Percentiles rank a stretch among this genome's conserved stretches.
Conservation (phyloP, 2,113 vertebrate genomes). For the Scortum barcoo region DNA sequence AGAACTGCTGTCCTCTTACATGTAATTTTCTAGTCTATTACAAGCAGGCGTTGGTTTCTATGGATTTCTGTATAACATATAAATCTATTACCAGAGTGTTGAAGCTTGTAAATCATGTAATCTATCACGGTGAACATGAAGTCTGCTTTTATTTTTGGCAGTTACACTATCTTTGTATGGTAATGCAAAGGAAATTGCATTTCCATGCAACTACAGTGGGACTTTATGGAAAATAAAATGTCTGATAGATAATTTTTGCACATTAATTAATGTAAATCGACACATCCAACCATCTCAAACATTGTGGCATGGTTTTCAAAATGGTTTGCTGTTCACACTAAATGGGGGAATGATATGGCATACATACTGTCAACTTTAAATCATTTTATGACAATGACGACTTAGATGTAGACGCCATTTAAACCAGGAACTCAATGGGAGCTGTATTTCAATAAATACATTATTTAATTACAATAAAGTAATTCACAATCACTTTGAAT, state of each 20-base stretch:
- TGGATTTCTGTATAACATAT: background rate
- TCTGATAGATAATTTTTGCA: background rate
- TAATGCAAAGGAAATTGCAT: background rate
- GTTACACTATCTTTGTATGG: background rate
- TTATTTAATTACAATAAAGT: too few relatives aligned
- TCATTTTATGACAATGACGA: too few relatives aligned
- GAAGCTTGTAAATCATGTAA: background rate
- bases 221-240: background rate
- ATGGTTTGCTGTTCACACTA: background rate
- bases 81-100: background rate
- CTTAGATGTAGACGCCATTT: background rate
- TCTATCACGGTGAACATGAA: constrained; percentile 16
- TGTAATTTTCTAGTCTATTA: too few relatives aligned
- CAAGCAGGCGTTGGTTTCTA: too few relatives aligned
- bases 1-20: too few relatives aligned
- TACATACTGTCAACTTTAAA: background rate
- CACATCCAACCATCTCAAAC: too few relatives aligned
- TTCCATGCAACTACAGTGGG: background rate
- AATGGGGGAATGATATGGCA: background rate
- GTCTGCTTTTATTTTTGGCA: background rate
- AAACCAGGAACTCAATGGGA: background rate
- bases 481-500: background rate
- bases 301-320: background rate
- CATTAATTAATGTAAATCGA: background rate
- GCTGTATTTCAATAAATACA: background rate